phyloP scores from a whole-genome alignment of 2,797 vertebrate species.

The Cetoscarus ocellatus region DNA sequence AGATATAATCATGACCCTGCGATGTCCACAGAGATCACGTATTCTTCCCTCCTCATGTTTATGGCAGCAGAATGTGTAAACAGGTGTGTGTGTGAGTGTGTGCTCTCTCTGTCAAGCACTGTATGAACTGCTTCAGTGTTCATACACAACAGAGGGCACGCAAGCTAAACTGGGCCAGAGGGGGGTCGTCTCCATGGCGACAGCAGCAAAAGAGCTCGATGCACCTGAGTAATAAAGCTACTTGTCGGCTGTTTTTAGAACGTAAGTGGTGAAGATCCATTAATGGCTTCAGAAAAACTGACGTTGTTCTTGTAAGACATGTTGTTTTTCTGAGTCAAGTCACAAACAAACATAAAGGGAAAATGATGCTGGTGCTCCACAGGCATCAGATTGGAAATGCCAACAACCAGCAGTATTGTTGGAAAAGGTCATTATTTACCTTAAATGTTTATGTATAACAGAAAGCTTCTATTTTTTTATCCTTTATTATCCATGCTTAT shows the following conservation, averaged over 20 bases:
- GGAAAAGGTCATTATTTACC: background rate
- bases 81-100: slow-evolving; percentile 41
- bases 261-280: slow-evolving; percentile 23
- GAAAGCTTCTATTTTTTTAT: too few species aligned
- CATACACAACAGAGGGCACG: slow-evolving; percentile 40
- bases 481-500: background rate
- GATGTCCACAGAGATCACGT: slow-evolving; percentile 14
- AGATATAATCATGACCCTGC: slow-evolving; percentile 6
- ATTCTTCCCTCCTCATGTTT: slow-evolving; percentile 16
- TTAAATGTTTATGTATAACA: background rate
- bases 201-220: slow-evolving; percentile 49
- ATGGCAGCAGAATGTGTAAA: slow-evolving; percentile 11
- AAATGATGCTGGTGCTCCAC: background rate
- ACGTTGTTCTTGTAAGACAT: background rate
- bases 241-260: slow-evolving; percentile 2
- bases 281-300: slow-evolving; percentile 1
- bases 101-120: slow-evolving; percentile 32
- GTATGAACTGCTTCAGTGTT: slow-evolving; percentile 41
- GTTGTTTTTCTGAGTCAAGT: background rate
- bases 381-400: background rate
- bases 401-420: background rate
- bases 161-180: slow-evolving; percentile 66
- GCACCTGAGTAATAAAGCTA: slow-evolving; percentile 39
- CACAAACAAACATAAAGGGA: background rate
- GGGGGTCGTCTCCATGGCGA: slow-evolving; percentile 68